These are phyloP conservation scores for Misgurnus anguillicaudatus DNA, from an alignment of 2,113 vertebrate genomes.

Conservation along the genomic window DNA sequence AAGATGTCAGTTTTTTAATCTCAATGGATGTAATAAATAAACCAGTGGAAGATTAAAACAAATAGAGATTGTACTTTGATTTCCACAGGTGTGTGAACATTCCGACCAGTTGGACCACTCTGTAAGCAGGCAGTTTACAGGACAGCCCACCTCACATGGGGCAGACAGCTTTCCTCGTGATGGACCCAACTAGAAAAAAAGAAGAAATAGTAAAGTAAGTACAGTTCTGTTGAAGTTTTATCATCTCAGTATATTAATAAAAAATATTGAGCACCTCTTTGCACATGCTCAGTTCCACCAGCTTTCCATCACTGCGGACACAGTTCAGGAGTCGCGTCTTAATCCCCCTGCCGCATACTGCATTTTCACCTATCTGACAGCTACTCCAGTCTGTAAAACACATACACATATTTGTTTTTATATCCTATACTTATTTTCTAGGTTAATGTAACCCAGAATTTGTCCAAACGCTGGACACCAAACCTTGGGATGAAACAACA, in stretches of 20 bases:
- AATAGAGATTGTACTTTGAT: conserved; percentile 78
- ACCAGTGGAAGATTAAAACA: no score
- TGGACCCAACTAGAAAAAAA: conserved; percentile 72
- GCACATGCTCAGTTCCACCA: conserved; percentile 75
- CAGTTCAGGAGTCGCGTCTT: conserved; percentile 85
- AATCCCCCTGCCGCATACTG: conserved; percentile 84
- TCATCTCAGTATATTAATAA: neutral
- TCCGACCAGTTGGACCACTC: conserved; percentile 89
- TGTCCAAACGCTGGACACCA: no score
- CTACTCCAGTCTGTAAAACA: conserved; percentile 87
- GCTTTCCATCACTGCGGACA: conserved; percentile 82
- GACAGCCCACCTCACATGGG: conserved; percentile 83
- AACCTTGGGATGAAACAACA: no score
- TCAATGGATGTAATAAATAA: no score
- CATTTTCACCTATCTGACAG: conserved; percentile 86
- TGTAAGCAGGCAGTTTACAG: conserved; percentile 87
- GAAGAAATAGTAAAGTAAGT: neutral
- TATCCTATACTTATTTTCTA: no score
- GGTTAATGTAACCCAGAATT: no score
- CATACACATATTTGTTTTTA: no score
- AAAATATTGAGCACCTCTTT: conserved; percentile 72
- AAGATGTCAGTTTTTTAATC: no score
- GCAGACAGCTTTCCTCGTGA: conserved; percentile 75
- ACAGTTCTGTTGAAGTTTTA: no score
- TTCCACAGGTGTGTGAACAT: conserved; percentile 89